Evolutionary conservation across 2,113 vertebrate species (phyloP).

Genomic region (Petroica traversi): DNA sequence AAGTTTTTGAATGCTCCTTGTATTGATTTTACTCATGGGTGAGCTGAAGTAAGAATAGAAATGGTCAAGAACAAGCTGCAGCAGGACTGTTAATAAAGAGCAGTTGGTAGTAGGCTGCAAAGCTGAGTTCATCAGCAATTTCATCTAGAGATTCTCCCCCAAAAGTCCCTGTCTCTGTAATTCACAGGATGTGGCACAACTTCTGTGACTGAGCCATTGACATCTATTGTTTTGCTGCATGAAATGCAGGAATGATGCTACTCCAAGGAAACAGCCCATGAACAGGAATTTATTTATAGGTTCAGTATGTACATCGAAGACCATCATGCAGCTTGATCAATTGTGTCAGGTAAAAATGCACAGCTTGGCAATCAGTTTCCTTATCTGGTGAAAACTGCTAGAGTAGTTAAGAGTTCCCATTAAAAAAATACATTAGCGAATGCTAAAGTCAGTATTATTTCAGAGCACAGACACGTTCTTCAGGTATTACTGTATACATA

Average conservation of each 20-base stretch:
- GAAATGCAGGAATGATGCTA: neutral
- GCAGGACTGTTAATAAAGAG: rapidly evolving
- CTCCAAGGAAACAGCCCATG: neutral
- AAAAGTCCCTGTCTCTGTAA: neutral
- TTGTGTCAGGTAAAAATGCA: conserved; percentile 22
- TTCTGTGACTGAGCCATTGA: rapidly evolving
- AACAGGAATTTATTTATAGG: conserved; percentile 72
- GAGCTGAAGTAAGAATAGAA: neutral
- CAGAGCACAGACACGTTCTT: neutral
- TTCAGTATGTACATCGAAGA: conserved; percentile 54
- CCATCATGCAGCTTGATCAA: conserved; percentile 44
- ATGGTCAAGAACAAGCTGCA: neutral
- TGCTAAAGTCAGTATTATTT: neutral
- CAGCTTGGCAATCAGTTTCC: neutral
- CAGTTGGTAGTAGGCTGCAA: neutral
- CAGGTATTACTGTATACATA: neutral
- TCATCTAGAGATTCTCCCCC: neutral
- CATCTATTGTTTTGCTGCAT: rapidly evolving
- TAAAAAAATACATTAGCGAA: conserved; percentile 26
- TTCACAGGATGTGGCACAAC: neutral
- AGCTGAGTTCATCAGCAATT: neutral
- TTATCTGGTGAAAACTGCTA: neutral
- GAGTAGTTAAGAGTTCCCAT: neutral
- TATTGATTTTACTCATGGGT: neutral
- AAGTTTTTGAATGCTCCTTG: neutral